Base-by-base conservation (phyloP, 2,888 invertebrate species). In the Neria commutata region DNA sequence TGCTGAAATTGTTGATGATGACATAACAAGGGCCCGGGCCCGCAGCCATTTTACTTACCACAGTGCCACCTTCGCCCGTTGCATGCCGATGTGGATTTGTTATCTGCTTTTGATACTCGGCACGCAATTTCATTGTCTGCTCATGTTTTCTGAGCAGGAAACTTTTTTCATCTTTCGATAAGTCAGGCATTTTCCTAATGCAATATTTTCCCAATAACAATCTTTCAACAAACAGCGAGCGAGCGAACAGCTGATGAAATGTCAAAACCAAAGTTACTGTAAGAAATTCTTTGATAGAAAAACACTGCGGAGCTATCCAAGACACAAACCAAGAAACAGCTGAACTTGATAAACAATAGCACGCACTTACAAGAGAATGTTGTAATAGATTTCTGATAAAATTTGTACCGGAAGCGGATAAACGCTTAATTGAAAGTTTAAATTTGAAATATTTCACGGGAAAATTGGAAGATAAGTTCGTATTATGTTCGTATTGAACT, bases 71-170 rank as follows among this genome's bases (percentile, higher is more conserved):
- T 79, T 89, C 87, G 14, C 84, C 84, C 0, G 84, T 81, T 14
- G 86, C 87, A 83, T 90, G 88, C 72, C 86, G 85, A 76, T 86
- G 86, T 2, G 95, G 95, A 80, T 92, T 89, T 0, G 87, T 84
- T 24, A 83, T 79, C 72, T 90, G 86, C 79, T 90, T 91, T 21
- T 89, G 76, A 77, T 88, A 95, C 74, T 92, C 87, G n/a, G 84
- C 83, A 63, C 93, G 80, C 25, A 82, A 62, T 60, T 74, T 75
- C 17, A 75, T 60, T 1, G 80, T 77, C 0, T 72, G 72, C 51
- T 80, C 77, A 63, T 81, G 79, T 59, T 78, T 79, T 42, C 73
- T 72, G 6, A 70, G 61, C 42, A 78, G 62, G 8, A 77, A 61
- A 21, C 72, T 71, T 62, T 75, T 72, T 65, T 80, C 72, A 37